Base-by-base conservation (phyloP, 2,797 vertebrate species). In the Discoglossus pictus region DNA sequence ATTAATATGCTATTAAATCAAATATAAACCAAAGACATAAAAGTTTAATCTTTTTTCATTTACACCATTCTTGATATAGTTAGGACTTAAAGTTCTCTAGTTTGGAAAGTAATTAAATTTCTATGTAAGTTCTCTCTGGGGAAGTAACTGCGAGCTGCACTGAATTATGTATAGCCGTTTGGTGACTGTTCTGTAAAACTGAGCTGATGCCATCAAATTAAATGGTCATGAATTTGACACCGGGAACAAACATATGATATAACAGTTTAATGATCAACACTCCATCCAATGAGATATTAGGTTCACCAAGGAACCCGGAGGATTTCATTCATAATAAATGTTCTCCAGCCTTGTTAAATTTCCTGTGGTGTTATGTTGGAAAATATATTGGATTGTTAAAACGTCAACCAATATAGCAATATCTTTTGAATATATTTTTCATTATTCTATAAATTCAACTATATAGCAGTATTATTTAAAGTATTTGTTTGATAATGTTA, bases 321-420 rank as follows among this genome's bases (percentile, higher is more conserved):
- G 24, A 58, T 36, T 11, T 36, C 52, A 64, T 64, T 39, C 18
- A 70, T 70, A 63, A 63, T 60, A 60, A 9, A 67, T 70, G 51
- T 10, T 13, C 39, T 25, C 21, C 7, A n/a, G 62, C 12, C 51
- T 55, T 23, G 17, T 46, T 39, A 52, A 3, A 38, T 56, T 46
- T 27, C 40, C 34, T 23, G 13, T 36, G 13, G 50, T 24, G 42
- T 54, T 46, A 15, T n/a, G 31, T 20, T 36, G 31, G 12, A 36
- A 4, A 20, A 31, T 31, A 31, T 31, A 31, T 31, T 31, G 27
- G 27, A 4, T 31, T 31, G 27, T 31, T 31, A 31, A 31, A 31
- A 31, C 4, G n/a, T n/a, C n/a, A n/a, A n/a, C n/a, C n/a, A n/a
- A n/a, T n/a, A n/a, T n/a, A n/a, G n/a, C n/a, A n/a, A n/a, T n/a